Percentiles rank a stretch among this genome's conserved stretches.
phyloP scores from a whole-genome alignment of 2,888 invertebrate genomes.

The Drosophila longiperda region DNA sequence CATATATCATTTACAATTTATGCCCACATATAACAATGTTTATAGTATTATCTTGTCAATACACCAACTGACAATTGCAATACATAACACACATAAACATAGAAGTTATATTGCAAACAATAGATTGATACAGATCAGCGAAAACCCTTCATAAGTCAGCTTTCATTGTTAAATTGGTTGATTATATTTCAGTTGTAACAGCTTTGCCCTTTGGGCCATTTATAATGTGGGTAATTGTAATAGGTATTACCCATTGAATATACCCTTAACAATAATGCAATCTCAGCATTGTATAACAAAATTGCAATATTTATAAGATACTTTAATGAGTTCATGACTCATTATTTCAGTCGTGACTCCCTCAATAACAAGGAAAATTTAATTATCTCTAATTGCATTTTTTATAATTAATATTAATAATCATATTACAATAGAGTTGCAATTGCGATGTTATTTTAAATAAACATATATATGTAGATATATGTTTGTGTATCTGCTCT shows the following conservation, averaged over 20 bases:
- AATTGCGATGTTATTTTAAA: conserved; percentile 50
- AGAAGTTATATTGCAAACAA: conserved; percentile 1
- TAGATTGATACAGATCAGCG: not conserved
- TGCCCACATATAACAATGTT: conserved; percentile 26
- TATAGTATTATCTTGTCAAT: conserved; percentile 46
- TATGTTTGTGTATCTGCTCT: conserved; percentile 33
- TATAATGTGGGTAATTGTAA: conserved; percentile 30
- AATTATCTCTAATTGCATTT: not conserved
- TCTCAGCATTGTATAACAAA: not conserved
- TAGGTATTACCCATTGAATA: not conserved
- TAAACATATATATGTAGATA: not conserved
- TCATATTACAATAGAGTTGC: conserved; percentile 34
- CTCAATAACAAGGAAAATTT: too few relatives aligned
- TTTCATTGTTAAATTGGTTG: conserved; percentile 37
- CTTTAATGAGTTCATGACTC: too few relatives aligned
- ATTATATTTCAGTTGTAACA: conserved; percentile 60
- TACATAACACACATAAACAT: conserved; percentile 11
- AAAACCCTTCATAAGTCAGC: conserved; percentile 6
- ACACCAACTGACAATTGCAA: conserved; percentile 28
- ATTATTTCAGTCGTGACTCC: conserved; percentile 20
- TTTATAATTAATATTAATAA: conserved; percentile 43
- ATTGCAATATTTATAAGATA: not conserved
- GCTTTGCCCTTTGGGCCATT: conserved; percentile 53
- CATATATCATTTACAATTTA: not conserved
- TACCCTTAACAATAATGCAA: not conserved